Evolutionary conservation across 1,140 invertebrate species (phyloP).

Genomic region (Bombus impatiens): DNA sequence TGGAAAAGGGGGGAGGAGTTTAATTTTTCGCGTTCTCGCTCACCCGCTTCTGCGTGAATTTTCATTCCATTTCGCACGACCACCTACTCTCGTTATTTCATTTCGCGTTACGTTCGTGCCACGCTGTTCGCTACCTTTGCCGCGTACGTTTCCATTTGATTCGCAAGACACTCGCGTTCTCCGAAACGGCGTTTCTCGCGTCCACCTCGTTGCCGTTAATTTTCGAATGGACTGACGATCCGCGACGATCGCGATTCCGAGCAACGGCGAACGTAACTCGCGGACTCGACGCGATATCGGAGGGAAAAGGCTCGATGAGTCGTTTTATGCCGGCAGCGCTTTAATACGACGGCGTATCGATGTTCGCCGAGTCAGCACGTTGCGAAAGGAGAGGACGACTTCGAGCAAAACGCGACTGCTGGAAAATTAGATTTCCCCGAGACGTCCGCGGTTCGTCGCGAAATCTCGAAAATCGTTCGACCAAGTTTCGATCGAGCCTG

Average conservation of each 20-base stretch:
- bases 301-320: slow-evolving; percentile 11
- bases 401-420: not conserved
- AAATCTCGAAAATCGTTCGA: not conserved
- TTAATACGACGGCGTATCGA: slow-evolving; percentile 52
- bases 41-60: slow-evolving; percentile 57
- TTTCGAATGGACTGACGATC: too few species aligned
- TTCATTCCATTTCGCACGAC: slow-evolving; percentile 69
- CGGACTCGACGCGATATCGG: not conserved
- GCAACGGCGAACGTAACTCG: not conserved
- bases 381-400: not conserved
- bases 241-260: too few species aligned
- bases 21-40: slow-evolving; percentile 66
- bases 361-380: too few species aligned
- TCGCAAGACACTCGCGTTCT: not conserved
- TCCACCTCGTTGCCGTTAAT: rapidly evolving
- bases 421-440: not conserved
- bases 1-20: slow-evolving; percentile 7
- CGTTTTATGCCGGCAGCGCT: slow-evolving; percentile 41
- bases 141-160: not conserved
- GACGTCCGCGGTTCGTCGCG: too few species aligned
- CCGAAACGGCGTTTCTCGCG: too few species aligned
- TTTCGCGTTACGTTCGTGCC: slow-evolving; percentile 35
- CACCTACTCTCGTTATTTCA: slow-evolving; percentile 65
- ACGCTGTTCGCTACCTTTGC: not conserved
- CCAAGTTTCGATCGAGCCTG: not conserved